Evolutionary conservation across 37 sponge, comb jelly and placozoan species (phyloP).

Genomic region (Crambe crambe): DNA sequence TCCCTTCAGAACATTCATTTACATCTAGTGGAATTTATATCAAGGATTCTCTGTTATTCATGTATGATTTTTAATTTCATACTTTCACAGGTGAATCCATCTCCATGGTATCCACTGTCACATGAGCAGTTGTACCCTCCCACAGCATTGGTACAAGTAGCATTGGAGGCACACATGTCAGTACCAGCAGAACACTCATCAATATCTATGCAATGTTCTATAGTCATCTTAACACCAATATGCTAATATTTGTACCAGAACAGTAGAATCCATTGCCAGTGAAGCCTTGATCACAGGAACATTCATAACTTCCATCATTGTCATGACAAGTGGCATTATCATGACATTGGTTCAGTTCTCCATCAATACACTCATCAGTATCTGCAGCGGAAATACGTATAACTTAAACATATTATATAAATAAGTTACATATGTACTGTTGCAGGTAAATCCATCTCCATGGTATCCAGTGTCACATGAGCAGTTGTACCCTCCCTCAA

Average conservation of each 20-base stretch:
- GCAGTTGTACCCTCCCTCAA: constrained; percentile 31
- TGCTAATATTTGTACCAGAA: too few relatives aligned
- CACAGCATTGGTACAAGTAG: constrained; percentile 33
- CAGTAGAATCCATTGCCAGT: too few relatives aligned
- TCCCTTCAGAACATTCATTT: constrained; percentile 29
- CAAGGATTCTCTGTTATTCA: not conserved
- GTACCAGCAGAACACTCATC: constrained; percentile 31
- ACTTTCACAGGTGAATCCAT: not conserved
- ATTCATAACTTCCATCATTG: too few relatives aligned
- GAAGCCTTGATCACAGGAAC: too few relatives aligned
- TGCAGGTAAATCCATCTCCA: not conserved
- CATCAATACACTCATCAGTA: too few relatives aligned
- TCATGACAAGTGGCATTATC: too few relatives aligned
- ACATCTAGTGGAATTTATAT: constrained; percentile 19
- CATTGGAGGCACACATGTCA: constrained; percentile 31
- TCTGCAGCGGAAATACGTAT: too few relatives aligned
- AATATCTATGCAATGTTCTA: too few relatives aligned
- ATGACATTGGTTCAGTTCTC: too few relatives aligned
- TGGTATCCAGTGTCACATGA: not conserved
- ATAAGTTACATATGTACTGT: not conserved
- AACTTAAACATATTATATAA: too few relatives aligned
- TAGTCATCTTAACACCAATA: too few relatives aligned
- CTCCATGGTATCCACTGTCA: not conserved
- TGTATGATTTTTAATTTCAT: not conserved
- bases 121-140: constrained; percentile 30